Evolutionary conservation across 2,113 vertebrate genomes (phyloP).

Genomic region (Tylochromis polylepis): DNA sequence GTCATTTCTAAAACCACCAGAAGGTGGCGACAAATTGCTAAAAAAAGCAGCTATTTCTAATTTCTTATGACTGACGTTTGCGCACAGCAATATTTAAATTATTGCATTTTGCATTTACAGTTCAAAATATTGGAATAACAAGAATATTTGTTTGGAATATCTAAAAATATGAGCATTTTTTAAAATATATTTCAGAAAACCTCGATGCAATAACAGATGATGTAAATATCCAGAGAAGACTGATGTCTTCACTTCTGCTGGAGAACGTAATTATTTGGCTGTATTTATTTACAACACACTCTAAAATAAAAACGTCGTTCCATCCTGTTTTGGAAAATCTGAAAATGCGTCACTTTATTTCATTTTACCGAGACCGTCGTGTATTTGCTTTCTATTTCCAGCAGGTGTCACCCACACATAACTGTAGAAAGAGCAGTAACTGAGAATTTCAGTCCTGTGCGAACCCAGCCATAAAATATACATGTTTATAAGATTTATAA

Average conservation of each 20-base stretch:
- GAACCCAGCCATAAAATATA: background rate
- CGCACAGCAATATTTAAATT: background rate
- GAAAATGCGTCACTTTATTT: background rate
- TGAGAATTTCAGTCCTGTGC: background rate
- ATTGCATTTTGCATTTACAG: background rate
- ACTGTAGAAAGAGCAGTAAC: background rate
- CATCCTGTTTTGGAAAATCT: background rate
- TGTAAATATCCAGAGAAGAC: background rate
- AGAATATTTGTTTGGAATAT: background rate
- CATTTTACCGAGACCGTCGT: background rate
- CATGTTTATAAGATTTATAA: background rate
- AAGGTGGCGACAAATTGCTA: background rate
- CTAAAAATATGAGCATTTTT: background rate
- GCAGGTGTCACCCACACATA: slow-evolving; percentile 44
- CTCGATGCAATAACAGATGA: background rate
- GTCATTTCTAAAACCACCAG: background rate
- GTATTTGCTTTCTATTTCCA: slow-evolving; percentile 20
- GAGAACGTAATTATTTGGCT: background rate
- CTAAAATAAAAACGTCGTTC: background rate
- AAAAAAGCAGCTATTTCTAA: background rate
- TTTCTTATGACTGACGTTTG: background rate
- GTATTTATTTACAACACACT: background rate
- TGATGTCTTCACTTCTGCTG: background rate
- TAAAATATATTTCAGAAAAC: background rate
- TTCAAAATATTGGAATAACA: background rate